phyloP scores from a whole-genome alignment of 2,113 vertebrate species.

The Delphinapterus leucas region DNA sequence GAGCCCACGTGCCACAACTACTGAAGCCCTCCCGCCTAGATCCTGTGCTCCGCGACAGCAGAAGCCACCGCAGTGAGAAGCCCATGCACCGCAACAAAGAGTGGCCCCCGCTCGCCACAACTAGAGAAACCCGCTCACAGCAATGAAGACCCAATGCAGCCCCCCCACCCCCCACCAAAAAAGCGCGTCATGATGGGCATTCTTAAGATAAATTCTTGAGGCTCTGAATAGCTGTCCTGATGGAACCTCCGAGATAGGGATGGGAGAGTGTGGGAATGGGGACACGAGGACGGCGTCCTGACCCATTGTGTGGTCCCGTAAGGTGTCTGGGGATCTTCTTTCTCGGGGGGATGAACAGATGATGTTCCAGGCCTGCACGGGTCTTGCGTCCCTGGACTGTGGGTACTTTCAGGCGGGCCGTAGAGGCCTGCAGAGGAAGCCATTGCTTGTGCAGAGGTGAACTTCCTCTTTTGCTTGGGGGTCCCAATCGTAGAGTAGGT shows the following conservation, averaged over 20 bases:
- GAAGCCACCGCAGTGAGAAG: no score
- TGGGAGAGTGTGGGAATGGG: not conserved
- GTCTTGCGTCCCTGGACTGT: not conserved
- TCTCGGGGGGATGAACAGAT: no score
- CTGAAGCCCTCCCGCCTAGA: no score
- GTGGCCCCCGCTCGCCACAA: no score
- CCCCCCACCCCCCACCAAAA: no score
- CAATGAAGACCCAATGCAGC: no score
- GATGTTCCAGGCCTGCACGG: accelerated
- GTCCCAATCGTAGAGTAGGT: not conserved
- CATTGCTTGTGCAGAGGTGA: not conserved
- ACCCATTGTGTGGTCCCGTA: not conserved
- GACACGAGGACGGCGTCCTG: accelerated
- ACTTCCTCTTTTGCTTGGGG: no score
- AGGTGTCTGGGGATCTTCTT: not conserved
- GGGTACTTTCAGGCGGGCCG: not conserved
- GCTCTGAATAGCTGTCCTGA: not conserved
- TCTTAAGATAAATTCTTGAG: not conserved
- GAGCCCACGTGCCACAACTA: no score
- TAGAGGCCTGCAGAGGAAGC: not conserved
- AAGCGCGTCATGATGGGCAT: no score
- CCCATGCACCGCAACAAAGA: no score
- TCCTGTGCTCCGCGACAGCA: no score
- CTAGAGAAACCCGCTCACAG: no score
- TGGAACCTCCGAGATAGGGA: not conserved